These are phyloP conservation scores for Lypha dubia DNA, from an alignment of 2,888 invertebrate species.

Conservation along the genomic window DNA sequence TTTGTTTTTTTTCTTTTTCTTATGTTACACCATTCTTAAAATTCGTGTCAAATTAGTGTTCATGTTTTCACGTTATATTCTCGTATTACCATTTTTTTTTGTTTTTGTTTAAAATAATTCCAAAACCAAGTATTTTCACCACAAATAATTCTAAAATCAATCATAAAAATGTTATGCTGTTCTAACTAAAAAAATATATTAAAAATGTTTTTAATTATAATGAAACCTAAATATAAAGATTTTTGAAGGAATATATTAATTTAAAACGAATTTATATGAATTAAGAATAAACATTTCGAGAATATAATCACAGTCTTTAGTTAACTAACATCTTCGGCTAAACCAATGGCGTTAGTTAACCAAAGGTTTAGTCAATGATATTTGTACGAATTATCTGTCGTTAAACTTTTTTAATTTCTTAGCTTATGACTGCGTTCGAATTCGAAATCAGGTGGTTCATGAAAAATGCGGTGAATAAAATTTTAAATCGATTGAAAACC, in stretches of 20 bases:
- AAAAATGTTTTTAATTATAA: neutral
- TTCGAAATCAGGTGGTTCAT: no score
- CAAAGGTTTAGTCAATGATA: no score
- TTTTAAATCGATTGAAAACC: no score
- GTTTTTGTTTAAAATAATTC: constrained; percentile 5
- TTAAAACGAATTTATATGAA: neutral
- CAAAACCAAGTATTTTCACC: constrained; percentile 38
- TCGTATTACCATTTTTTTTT: constrained; percentile 43
- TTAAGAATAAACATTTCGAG: neutral
- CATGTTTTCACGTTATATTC: constrained; percentile 53
- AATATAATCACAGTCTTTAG: no score
- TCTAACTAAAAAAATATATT: constrained; percentile 58
- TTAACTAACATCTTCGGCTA: no score
- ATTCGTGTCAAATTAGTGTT: constrained; percentile 43
- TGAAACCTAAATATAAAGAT: constrained; percentile 60
- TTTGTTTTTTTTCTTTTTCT: constrained; percentile 29
- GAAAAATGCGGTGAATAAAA: no score
- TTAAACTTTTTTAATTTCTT: no score
- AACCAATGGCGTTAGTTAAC: no score
- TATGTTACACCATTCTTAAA: constrained; percentile 40
- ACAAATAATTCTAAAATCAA: constrained; percentile 28
- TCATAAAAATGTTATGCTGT: constrained; percentile 70
- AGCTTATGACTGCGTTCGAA: no score
- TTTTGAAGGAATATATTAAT: neutral
- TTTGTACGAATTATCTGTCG: no score